Percentiles rank a stretch among this genome's conserved stretches.
phyloP scores from a whole-genome alignment of 2,888 invertebrate genomes.

The Rotaria socialis region DNA sequence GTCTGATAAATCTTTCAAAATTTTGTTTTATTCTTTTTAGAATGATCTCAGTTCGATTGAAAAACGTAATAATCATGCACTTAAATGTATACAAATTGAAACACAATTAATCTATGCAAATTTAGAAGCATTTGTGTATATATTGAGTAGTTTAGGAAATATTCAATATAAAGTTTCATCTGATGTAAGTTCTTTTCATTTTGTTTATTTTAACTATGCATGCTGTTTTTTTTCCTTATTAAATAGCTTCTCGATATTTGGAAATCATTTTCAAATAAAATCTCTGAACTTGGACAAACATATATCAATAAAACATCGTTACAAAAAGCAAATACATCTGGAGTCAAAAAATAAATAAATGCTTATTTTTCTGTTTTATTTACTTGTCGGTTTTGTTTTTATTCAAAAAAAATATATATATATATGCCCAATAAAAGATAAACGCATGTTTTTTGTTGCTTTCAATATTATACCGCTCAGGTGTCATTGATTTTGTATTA shows the following conservation, averaged over 20 bases:
- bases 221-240: no score
- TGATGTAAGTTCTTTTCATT: not conserved
- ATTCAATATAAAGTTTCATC: not conserved
- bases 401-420: not conserved
- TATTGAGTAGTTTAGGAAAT: slow-evolving; percentile 6
- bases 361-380: not conserved
- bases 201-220: not conserved
- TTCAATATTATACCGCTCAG: not conserved
- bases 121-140: slow-evolving; percentile 50
- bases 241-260: not conserved
- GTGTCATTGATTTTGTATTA: not conserved
- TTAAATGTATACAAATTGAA: slow-evolving; percentile 61
- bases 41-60: slow-evolving; percentile 60
- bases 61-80: slow-evolving; percentile 59
- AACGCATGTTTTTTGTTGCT: not conserved
- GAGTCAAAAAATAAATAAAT: not conserved
- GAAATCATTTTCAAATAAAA: slow-evolving; percentile 1
- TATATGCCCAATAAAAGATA: not conserved
- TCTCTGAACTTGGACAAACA: not conserved
- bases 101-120: slow-evolving; percentile 59
- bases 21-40: slow-evolving; percentile 50
- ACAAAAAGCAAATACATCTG: not conserved
- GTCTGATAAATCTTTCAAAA: no score
- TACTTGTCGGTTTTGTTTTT: not conserved
- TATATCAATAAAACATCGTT: not conserved